Evolutionary conservation across 2,888 invertebrate genomes (phyloP).

Genomic region (Venustoraphidia nigricollis): DNA sequence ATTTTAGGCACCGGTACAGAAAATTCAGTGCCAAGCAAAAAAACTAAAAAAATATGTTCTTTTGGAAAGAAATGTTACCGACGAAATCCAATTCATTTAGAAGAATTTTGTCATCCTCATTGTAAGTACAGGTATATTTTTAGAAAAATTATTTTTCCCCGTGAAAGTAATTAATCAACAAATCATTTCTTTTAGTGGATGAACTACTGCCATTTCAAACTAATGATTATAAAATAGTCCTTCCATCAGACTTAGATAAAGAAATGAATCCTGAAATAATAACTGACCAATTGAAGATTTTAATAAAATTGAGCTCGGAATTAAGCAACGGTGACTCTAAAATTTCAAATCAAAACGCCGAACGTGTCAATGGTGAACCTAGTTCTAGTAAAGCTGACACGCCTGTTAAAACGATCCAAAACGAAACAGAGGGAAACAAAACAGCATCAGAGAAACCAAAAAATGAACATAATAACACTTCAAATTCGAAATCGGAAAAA

Average conservation of each 20-base stretch:
- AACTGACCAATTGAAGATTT: slow-evolving; percentile 41
- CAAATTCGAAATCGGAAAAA: slow-evolving; percentile 9
- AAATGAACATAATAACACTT: slow-evolving; percentile 4
- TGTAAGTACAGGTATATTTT: slow-evolving; percentile 34
- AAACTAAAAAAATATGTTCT: slow-evolving; percentile 42
- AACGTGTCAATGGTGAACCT: neutral
- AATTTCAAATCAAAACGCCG: neutral
- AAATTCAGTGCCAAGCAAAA: slow-evolving; percentile 12
- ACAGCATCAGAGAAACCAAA: slow-evolving; percentile 4
- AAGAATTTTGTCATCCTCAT: slow-evolving; percentile 65
- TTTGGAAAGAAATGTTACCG: slow-evolving; percentile 69
- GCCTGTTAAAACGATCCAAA: slow-evolving; percentile 11
- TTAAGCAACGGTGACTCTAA: neutral
- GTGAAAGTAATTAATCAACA: slow-evolving; percentile 1
- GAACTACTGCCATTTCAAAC: slow-evolving; percentile 36
- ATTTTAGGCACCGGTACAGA: too few relatives aligned
- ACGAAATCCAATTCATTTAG: slow-evolving; percentile 70
- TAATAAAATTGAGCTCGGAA: slow-evolving; percentile 17
- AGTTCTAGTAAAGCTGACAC: slow-evolving; percentile 4
- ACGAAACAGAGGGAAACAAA: slow-evolving; percentile 6
- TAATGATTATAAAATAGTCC: slow-evolving; percentile 30
- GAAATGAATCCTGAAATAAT: slow-evolving; percentile 33
- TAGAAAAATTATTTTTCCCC: slow-evolving; percentile 7
- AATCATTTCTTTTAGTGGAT: slow-evolving; percentile 38
- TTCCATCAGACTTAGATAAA: slow-evolving; percentile 37